Conservation (phyloP, 2,888 invertebrate species). For the Alentia gelatinosa region DNA sequence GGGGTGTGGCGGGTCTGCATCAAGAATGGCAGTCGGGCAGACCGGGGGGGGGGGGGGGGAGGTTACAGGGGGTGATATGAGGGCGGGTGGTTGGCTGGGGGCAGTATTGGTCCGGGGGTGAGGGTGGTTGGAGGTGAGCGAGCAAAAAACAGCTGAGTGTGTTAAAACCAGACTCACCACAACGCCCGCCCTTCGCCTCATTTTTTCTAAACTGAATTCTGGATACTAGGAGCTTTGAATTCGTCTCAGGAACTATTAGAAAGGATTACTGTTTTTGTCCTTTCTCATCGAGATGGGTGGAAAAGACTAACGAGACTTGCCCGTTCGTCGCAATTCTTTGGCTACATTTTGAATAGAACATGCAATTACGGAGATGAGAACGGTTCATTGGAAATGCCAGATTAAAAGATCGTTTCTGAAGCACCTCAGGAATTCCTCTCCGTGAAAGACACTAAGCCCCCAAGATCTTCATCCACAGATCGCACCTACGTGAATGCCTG, state of each 20-base stretch:
- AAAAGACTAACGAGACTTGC: not conserved
- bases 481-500: no score
- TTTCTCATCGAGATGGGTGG: not conserved
- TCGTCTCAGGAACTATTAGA: not conserved
- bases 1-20: no score
- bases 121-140: no score
- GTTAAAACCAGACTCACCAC: no score
- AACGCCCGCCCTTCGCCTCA: not conserved
- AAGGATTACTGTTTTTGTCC: not conserved
- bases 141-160: not conserved
- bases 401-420: no score
- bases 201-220: not conserved
- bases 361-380: not conserved
- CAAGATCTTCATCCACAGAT: no score
- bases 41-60: no score
- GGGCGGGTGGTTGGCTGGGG: not conserved
- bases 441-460: no score
- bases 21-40: no score
- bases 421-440: no score
- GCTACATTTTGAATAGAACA: not conserved
- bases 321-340: not conserved
- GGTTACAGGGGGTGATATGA: not conserved
- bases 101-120: no score
- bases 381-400: not conserved
- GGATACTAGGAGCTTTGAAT: not conserved